Evolutionary conservation across 2,888 invertebrate species (phyloP).

Genomic region (Drosophila percnosoma): DNA sequence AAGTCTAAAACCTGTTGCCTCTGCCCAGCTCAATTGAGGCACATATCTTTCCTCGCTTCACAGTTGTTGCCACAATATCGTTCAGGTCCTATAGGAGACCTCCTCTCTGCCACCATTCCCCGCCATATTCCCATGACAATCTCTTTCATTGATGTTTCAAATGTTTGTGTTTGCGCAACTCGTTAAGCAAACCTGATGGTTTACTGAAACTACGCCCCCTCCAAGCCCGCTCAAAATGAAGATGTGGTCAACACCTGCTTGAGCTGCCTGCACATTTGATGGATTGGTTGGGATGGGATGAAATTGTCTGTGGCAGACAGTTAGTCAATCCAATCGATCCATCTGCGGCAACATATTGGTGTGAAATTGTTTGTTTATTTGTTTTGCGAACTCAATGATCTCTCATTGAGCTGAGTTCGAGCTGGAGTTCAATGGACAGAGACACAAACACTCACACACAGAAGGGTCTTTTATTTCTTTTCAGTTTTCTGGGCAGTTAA

Average conservation of each 20-base stretch:
- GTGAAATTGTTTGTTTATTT: slow-evolving; percentile 62
- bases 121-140: background rate
- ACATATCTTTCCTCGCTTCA: background rate
- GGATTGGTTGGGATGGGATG: slow-evolving; percentile 40
- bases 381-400: slow-evolving; percentile 56
- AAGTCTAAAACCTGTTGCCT: too few species aligned
- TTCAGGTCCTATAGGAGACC: background rate
- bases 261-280: slow-evolving; percentile 55
- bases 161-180: slow-evolving; percentile 13
- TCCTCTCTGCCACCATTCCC: background rate
- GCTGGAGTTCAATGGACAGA: slow-evolving; percentile 67
- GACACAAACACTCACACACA: slow-evolving; percentile 7
- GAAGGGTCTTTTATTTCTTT: slow-evolving; percentile 71
- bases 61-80: background rate
- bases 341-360: slow-evolving; percentile 56
- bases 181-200: slow-evolving; percentile 33
- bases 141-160: background rate
- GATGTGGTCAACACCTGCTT: slow-evolving; percentile 60
- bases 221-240: slow-evolving; percentile 42
- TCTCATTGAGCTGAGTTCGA: slow-evolving; percentile 45
- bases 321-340: slow-evolving; percentile 20
- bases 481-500: slow-evolving; percentile 73
- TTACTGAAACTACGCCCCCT: slow-evolving; percentile 17
- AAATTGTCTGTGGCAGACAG: slow-evolving; percentile 11
- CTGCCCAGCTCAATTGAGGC: background rate